phyloP scores from a whole-genome alignment of 1,140 invertebrate species.

The Drosophila aff. region DNA sequence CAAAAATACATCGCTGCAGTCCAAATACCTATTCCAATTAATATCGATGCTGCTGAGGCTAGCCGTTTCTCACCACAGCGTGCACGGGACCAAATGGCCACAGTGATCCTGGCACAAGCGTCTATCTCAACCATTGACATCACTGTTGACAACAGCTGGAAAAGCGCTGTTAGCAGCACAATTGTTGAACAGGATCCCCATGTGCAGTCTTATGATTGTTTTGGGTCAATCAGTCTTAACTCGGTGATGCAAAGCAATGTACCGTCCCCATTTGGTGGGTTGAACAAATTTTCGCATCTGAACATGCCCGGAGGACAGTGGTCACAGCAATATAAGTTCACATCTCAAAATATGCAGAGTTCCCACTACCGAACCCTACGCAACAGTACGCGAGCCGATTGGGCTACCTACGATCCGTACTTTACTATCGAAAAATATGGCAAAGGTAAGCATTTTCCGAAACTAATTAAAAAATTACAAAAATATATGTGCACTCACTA shows the following conservation, averaged over 20 bases:
- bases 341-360: conserved; percentile 88
- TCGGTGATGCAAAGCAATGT: conserved; percentile 91
- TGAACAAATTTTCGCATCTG: conserved; percentile 87
- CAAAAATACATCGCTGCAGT: conserved; percentile 58
- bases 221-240: conserved; percentile 88
- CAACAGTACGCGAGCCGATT: conserved; percentile 60
- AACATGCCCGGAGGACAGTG: conserved; percentile 91
- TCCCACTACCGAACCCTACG: conserved; percentile 87
- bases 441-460: conserved; percentile 51
- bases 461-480: no score
- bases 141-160: conserved; percentile 60
- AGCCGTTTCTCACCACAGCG: conserved; percentile 88
- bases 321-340: conserved; percentile 89
- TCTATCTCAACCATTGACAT: conserved; percentile 70
- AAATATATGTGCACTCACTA: no score
- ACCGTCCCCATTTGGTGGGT: conserved; percentile 88
- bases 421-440: conserved; percentile 19
- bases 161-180: background rate
- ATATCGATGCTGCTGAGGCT: conserved; percentile 88
- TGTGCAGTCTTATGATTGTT: conserved; percentile 89
- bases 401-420: conserved; percentile 70
- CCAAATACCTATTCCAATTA: conserved; percentile 85
- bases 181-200: conserved; percentile 85
- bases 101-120: conserved; percentile 86
- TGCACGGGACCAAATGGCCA: conserved; percentile 87